Conservation (phyloP, 1,140 invertebrate genomes). For the Scaptomyza hsui region DNA sequence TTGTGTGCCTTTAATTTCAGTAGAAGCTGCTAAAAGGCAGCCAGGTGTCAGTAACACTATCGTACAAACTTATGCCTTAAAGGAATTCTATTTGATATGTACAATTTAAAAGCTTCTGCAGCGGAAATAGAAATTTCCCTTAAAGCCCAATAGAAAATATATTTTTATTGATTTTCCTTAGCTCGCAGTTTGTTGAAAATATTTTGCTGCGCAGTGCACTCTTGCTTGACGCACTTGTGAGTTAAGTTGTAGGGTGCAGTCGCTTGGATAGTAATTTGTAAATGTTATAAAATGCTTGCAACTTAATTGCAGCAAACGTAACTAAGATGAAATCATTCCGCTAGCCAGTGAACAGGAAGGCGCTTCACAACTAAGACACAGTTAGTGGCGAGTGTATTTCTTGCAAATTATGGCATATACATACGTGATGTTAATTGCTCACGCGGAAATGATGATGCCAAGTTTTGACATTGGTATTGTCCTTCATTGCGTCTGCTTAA, state of each 20-base stretch:
- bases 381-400: slow-evolving; percentile 10
- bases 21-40: slow-evolving; percentile 4
- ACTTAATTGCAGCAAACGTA: slow-evolving; percentile 24
- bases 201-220: slow-evolving; percentile 6
- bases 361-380: neutral
- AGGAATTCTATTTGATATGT: neutral
- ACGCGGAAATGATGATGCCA: slow-evolving; percentile 22
- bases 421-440: slow-evolving; percentile 27
- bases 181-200: neutral
- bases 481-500: slow-evolving; percentile 21
- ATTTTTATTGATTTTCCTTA: neutral
- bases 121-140: too few relatives aligned
- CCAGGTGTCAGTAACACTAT: slow-evolving; percentile 40
- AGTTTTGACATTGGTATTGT: slow-evolving; percentile 6
- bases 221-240: neutral
- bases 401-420: slow-evolving; percentile 20
- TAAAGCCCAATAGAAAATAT: too few relatives aligned
- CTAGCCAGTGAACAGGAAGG: slow-evolving; percentile 27
- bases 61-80: neutral
- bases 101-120: neutral
- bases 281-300: slow-evolving; percentile 37
- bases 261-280: slow-evolving; percentile 25
- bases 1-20: slow-evolving; percentile 16
- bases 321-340: slow-evolving; percentile 28
- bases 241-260: slow-evolving; percentile 22